Conservation (phyloP, 2,113 vertebrate species). For the Charadrius vociferus region DNA sequence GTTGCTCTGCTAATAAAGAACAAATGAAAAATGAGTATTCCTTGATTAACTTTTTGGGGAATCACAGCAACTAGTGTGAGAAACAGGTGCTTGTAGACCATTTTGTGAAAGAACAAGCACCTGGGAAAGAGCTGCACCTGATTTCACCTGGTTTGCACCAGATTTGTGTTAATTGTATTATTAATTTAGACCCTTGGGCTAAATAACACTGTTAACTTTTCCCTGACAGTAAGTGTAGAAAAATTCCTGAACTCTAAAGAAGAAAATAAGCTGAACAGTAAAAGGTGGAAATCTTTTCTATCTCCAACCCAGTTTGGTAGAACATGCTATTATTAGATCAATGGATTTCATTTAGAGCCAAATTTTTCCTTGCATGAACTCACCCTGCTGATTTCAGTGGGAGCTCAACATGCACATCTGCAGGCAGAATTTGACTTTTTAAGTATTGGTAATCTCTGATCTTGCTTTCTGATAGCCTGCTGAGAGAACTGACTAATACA, state of each 20-base stretch:
- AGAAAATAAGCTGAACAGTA: background rate
- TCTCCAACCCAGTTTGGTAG: background rate
- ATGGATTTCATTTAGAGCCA: slow-evolving; percentile 3
- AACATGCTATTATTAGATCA: slow-evolving; percentile 31
- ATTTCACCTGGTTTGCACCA: background rate
- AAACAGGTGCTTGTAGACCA: background rate
- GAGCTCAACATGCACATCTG: slow-evolving; percentile 1
- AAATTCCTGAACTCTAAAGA: background rate
- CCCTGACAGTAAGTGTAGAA: background rate
- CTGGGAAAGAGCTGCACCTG: background rate
- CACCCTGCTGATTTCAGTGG: slow-evolving; percentile 25
- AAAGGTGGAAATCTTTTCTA: background rate
- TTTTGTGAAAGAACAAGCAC: background rate
- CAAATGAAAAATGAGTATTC: background rate
- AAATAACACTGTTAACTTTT: background rate
- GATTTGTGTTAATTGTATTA: background rate
- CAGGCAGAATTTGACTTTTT: slow-evolving; percentile 48
- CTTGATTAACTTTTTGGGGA: background rate
- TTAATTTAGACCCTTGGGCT: background rate
- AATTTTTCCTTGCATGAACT: background rate
- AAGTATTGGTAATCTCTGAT: slow-evolving; percentile 50
- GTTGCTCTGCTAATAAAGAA: background rate
- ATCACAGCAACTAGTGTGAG: background rate
- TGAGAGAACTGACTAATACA: slow-evolving; percentile 21
- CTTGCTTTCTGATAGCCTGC: slow-evolving; percentile 26